Evolutionary conservation across 2,113 vertebrate species (phyloP), one percentile per base, ranked within the genome.

Genomic region (Terrapene triunguis): DNA sequence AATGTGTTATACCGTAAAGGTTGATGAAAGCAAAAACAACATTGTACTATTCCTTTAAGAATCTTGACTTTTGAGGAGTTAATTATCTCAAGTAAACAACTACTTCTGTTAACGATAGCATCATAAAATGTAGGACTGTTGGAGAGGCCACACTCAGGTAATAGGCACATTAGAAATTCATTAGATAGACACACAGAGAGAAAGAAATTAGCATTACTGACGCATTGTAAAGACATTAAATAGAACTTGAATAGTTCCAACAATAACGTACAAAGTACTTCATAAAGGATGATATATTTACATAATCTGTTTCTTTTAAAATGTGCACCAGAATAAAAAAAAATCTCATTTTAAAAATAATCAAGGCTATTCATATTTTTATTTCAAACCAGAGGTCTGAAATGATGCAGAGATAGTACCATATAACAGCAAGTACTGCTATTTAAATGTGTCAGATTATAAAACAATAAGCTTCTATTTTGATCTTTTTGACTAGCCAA

Each of bases 381-480:
- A 89, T 29, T 95, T 94, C 92, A 96, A 95, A 87, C 35, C 84
- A 88, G 65, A 96, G 59, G 82, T 88, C 87, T 92, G 42, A 94
- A 94, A 69, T 79, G 69, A 79, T 85, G 59, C 79, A 96, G 87
- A 90, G 81, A 69, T 97, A 90, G 94, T 89, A 94, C 81, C 69
- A 57, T 48, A 88, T 91, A 95, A 94, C 10, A 95, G 80, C 85
- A 97, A 94, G 89, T 53, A 83, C 17, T 55, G 93, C 48, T 47
- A 83, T 93, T 97, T 93, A 94, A 81, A 47, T n/a, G 83, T 87
- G 84, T 87, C 91, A 95, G 89, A 96, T 96, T 89, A 94, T 42
- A 92, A 94, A 95, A 96, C 90, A 96, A 96, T 86, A 92, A 93
- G 57, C 24, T 84, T 59, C 87, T 91, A 69, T 80, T 94, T 95